Percentiles rank a stretch among this genome's conserved stretches.
Conservation (phyloP, 2,797 vertebrate genomes). For the Propithecus deckenii region DNA sequence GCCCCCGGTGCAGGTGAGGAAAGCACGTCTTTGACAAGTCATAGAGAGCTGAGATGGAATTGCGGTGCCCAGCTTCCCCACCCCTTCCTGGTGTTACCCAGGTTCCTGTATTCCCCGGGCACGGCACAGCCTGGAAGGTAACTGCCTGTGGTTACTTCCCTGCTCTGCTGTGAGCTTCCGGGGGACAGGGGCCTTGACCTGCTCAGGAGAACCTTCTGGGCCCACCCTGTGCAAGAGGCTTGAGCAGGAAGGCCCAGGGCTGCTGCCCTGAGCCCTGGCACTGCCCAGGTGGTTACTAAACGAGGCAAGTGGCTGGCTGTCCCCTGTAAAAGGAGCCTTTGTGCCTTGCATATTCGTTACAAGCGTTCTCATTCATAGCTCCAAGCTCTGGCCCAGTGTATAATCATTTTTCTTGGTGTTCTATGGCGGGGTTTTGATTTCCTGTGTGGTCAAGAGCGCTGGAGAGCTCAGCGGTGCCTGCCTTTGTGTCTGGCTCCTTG, state of each 20-base stretch:
- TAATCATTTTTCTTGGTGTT: background rate
- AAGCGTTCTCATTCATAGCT: background rate
- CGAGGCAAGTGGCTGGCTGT: background rate
- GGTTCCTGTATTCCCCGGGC: background rate
- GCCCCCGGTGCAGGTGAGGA: background rate
- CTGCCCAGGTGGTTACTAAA: too few species aligned
- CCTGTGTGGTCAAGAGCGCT: background rate
- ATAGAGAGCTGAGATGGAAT: background rate
- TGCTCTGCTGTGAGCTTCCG: background rate
- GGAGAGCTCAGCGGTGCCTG: background rate
- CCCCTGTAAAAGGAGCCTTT: background rate
- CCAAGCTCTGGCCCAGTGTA: fast-evolving
- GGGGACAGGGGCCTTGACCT: background rate
- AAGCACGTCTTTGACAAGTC: too few species aligned
- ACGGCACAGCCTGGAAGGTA: background rate
- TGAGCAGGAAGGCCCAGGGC: background rate
- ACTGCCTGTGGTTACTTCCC: background rate
- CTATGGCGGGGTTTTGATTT: background rate
- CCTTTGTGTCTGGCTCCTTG: background rate
- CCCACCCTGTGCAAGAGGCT: background rate
- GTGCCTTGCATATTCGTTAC: background rate
- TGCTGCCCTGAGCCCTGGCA: background rate
- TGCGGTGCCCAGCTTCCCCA: fast-evolving
- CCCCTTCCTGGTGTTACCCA: background rate
- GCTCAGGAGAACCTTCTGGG: background rate